Evolutionary conservation across 2,797 vertebrate genomes (phyloP), one percentile per base, ranked within the genome.

Genomic region (Acanthis flammea): DNA sequence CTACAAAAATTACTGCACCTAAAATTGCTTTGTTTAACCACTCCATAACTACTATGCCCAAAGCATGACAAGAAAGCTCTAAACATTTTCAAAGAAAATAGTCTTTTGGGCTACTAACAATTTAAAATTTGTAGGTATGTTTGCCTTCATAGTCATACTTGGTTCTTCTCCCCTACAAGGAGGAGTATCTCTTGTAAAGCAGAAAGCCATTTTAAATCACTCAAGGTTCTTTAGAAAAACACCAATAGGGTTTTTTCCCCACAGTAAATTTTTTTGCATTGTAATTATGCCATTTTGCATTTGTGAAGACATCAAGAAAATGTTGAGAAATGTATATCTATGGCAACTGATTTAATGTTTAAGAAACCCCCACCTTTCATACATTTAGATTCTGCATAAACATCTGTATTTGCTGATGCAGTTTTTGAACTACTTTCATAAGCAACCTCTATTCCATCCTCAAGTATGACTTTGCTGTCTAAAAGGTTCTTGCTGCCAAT

Each of bases 231-330:
- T 87, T 9, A 84, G 30, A 78, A 58, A 81, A 58, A 58, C 35
- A 3, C 9, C 15, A 33, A 30, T 2, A 25, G 27, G 5, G 3
- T 5, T 54, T 61, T n/a, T n/a, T 12, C 3, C 4, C 31, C 3
- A 8, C 1, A 5, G 27, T 39, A 57, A 65, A 30, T 31, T 37
- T 72, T 78, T 78, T 33, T 72, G 58, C 31, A 61, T 31, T 65
- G 21, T 37, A 76, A 79, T 61, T 54, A 21, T 28, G 31, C 9
- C 14, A 39, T 33, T 72, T 66, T 58, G 23, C 31, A 51, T 37
- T 80, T 78, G 6, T 50, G 24, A 81, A 42, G 28, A 60, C 8
- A 45, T 37, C 3, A 63, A 81, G 7, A 84, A 93, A 86, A 50
- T 24, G 8, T 14, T 37, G 22, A 48, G 4, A 63, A 53, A 61